These are phyloP conservation scores for Condylostylus longicornis DNA, from an alignment of 1,140 invertebrate genomes.

Conservation along the genomic window DNA sequence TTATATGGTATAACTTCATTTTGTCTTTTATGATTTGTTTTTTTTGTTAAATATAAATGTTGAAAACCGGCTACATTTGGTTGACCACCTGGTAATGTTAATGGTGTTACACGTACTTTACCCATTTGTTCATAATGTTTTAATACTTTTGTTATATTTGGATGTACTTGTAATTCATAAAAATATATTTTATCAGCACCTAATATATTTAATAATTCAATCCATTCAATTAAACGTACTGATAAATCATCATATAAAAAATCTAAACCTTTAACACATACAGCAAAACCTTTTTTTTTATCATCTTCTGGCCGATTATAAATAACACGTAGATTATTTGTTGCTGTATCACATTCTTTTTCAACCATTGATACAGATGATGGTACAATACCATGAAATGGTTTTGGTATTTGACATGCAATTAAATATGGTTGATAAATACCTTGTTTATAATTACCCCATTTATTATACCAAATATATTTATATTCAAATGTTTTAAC, in stretches of 20 bases:
- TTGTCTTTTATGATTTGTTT: conserved; percentile 65
- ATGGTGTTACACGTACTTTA: conserved; percentile 57
- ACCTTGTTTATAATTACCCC: conserved; percentile 72
- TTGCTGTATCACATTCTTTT: conserved; percentile 59
- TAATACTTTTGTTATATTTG: conserved; percentile 72
- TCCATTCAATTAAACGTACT: conserved; percentile 77
- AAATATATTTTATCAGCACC: conserved; percentile 81
- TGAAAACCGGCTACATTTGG: conserved; percentile 70
- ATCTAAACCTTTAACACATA: conserved; percentile 82
- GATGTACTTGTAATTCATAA: conserved; percentile 71
- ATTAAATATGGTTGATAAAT: conserved; percentile 77
- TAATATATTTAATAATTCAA: conserved; percentile 66
- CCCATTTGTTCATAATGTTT: conserved; percentile 57
- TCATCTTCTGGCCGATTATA: conserved; percentile 45
- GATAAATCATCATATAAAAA: conserved; percentile 75
- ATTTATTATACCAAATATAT: conserved; percentile 76
- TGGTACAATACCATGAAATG: conserved; percentile 50
- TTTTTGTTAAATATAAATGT: conserved; percentile 67
- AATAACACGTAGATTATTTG: conserved; percentile 64
- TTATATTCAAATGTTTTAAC: conserved; percentile 63
- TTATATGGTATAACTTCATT: conserved; percentile 91
- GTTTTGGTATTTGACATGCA: conserved; percentile 59
- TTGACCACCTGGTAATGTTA: conserved; percentile 67
- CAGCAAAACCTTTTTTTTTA: conserved; percentile 66
- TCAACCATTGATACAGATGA: conserved; percentile 68